A percentile compares a stretch with the other conserved stretches of the same genome.
phyloP scores from a whole-genome alignment of 2,797 vertebrate species.

The Trachurus trachurus region DNA sequence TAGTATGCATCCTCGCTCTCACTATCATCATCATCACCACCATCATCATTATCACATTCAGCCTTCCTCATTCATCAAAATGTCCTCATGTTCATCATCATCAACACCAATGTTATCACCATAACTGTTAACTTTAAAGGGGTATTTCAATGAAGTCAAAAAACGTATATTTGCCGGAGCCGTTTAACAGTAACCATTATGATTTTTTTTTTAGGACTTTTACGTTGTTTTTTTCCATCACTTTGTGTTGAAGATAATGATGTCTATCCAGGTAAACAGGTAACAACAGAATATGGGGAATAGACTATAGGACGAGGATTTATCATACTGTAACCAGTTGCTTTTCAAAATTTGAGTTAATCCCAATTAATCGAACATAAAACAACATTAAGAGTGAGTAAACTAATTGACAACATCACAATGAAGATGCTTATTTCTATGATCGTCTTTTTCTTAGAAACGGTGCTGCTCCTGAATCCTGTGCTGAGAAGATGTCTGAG shows the following conservation, averaged over 20 bases:
- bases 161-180: too few species aligned
- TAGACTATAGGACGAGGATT: not conserved
- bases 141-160: too few species aligned
- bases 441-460: slow-evolving; percentile 7
- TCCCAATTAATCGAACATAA: not conserved
- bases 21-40: too few species aligned
- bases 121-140: too few species aligned
- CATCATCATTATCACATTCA: not conserved
- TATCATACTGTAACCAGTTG: not conserved
- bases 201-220: too few species aligned
- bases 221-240: too few species aligned
- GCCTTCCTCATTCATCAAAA: too few species aligned
- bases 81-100: not conserved
- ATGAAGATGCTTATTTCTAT: slow-evolving; percentile 7
- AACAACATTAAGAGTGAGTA: not conserved
- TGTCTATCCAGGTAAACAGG: too few species aligned
- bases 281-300: too few species aligned
- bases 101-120: not conserved
- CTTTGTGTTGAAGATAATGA: too few species aligned
- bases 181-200: too few species aligned
- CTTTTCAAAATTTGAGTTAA: not conserved
- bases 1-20: too few species aligned
- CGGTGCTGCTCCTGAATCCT: slow-evolving; percentile 17
- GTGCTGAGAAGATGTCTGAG: slow-evolving; percentile 39
- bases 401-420: slow-evolving; percentile 5